Evolutionary conservation across 1,140 invertebrate genomes (phyloP).

Genomic region (Patella vulgata): DNA sequence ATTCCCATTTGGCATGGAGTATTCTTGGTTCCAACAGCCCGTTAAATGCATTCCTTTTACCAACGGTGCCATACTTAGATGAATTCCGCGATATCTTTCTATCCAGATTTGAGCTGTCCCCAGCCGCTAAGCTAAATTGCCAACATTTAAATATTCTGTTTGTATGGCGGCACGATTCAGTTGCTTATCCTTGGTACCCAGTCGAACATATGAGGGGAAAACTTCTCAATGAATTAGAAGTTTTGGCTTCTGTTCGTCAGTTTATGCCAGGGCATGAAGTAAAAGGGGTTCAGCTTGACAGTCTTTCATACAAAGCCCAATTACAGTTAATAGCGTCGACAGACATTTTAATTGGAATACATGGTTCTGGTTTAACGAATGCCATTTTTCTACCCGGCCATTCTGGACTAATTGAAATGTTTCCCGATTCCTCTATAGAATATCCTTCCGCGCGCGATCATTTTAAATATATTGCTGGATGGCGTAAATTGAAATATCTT

Average conservation of each 20-base stretch:
- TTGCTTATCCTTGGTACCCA: constrained; percentile 55
- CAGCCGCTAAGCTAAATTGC: constrained; percentile 33
- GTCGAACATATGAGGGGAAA: constrained; percentile 37
- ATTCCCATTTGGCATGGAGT: constrained; percentile 32
- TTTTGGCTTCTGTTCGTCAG: constrained; percentile 25
- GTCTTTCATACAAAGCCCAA: constrained; percentile 37
- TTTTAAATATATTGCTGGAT: constrained; percentile 47
- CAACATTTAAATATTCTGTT: constrained; percentile 44
- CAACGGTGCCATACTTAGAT: constrained; percentile 26
- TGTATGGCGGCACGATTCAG: constrained; percentile 53
- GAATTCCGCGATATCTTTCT: constrained; percentile 31
- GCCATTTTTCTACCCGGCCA: constrained; percentile 93
- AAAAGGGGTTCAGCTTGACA: constrained; percentile 34
- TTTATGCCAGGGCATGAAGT: constrained; percentile 7
- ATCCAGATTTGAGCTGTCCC: constrained; percentile 2
- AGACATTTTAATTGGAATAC: constrained; percentile 95
- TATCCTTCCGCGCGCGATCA: constrained; percentile 16
- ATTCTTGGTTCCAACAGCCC: constrained; percentile 42
- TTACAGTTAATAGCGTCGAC: constrained; percentile 71
- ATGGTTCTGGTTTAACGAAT: constrained; percentile 95
- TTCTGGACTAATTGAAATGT: constrained; percentile 94
- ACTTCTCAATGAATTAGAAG: constrained; percentile 47
- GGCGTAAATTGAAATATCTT: constrained; percentile 50
- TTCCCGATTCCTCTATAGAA: constrained; percentile 46
- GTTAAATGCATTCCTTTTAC: constrained; percentile 5